phyloP scores from a whole-genome alignment of 2,797 vertebrate genomes.

The Phrynocephalus vlangalii region DNA sequence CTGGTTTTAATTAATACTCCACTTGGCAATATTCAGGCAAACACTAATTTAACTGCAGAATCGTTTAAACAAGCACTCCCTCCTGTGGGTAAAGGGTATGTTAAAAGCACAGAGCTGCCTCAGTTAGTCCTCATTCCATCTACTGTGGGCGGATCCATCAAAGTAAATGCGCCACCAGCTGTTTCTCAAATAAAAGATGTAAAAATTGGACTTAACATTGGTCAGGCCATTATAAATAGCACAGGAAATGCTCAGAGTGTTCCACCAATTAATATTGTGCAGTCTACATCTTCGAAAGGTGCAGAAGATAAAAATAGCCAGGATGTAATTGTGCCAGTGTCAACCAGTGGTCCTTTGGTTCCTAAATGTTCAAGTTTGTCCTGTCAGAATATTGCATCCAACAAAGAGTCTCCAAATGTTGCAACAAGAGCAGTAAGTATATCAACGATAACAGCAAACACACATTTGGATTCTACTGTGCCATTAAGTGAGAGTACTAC shows the following conservation, averaged over 20 bases:
- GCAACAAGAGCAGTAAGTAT: slow-evolving; percentile 72
- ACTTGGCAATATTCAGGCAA: slow-evolving; percentile 72
- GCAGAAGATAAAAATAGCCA: slow-evolving; percentile 69
- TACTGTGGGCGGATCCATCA: slow-evolving; percentile 75
- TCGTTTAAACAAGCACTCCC: slow-evolving; percentile 72
- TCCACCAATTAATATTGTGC: slow-evolving; percentile 80
- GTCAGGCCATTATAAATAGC: slow-evolving; percentile 80
- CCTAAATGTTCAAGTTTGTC: slow-evolving; percentile 66
- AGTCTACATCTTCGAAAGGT: slow-evolving; percentile 77
- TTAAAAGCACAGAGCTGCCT: slow-evolving; percentile 75
- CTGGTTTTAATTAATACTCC: slow-evolving; percentile 83
- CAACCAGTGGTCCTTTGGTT: slow-evolving; percentile 62
- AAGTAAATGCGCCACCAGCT: slow-evolving; percentile 77
- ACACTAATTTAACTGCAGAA: slow-evolving; percentile 69
- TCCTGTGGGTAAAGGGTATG: slow-evolving; percentile 72
- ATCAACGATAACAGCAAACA: slow-evolving; percentile 70
- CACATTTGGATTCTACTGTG: slow-evolving; percentile 71
- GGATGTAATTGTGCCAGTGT: slow-evolving; percentile 55
- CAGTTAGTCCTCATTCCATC: slow-evolving; percentile 81
- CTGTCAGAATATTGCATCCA: slow-evolving; percentile 71
- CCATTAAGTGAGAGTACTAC: slow-evolving; percentile 60
- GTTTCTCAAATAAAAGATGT: slow-evolving; percentile 85
- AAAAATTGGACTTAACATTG: slow-evolving; percentile 84
- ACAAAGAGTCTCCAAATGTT: slow-evolving; percentile 66
- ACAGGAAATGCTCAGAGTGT: slow-evolving; percentile 76